Evolutionary conservation across 2,113 vertebrate species (phyloP), one percentile per base, ranked within the genome.

Genomic region (Microtus richardsoni): DNA sequence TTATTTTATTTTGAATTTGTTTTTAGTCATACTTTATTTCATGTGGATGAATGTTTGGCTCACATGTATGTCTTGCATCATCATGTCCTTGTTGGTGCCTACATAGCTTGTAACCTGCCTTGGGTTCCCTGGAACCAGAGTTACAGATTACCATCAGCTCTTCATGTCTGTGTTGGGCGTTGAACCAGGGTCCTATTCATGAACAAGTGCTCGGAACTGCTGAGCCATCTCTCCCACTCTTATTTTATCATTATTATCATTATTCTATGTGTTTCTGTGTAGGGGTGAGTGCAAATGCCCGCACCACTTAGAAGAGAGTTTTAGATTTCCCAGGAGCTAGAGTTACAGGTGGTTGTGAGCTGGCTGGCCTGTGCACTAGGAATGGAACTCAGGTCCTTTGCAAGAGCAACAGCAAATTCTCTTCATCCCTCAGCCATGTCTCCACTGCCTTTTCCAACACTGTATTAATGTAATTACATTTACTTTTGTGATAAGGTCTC

Each of bases 1-100:
- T 11, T 19, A 64, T 30, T 30, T 30, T 30, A 44, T 33, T 84
- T 44, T 44, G 16, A 44, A 26, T 4, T 64, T 41, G 22, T 60
- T 41, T 41, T 62, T 60, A 28, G n/a, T 5, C 54, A 60, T 60
- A 60, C 58, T 62, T 62, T 58, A 82, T 60, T 41, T 30, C 0
- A 62, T 83, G 24, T 41, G n/a, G 22, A 4, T 62, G 58, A 62
- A 30, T 84, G n/a, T 44, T 64, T 64, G 41, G 9, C 26, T 44
- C 24, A 30, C 60, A 39, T 28, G 13, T 28, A 28, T 83, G 24
- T 62, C 24, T 83, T 41, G 6, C 12, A 9, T 6, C 12, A 9
- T 6, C n/a, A 73, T 0, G 0, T 73, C 2, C 71, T 10, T 74
- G 9, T 0, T 39, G 8, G 19, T 16, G n/a, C 14, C 24, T 30